Evolutionary conservation across 2,888 invertebrate genomes (phyloP).

Genomic region (Nowickia ferox): DNA sequence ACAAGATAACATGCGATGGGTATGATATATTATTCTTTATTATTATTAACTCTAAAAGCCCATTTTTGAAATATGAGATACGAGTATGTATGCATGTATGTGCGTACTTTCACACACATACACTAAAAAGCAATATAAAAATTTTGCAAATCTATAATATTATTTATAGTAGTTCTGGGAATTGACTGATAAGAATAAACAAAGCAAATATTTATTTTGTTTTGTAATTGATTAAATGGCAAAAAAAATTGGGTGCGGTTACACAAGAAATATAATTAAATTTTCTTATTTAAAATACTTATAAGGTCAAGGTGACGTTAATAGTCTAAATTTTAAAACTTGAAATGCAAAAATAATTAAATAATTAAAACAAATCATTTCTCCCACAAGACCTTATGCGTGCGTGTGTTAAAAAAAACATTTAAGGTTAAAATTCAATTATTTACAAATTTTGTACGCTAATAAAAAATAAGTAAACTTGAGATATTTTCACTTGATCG

Average conservation of each 20-base stretch:
- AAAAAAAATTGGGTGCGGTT: slow-evolving; percentile 41
- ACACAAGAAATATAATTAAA: slow-evolving; percentile 20
- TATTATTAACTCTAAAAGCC: too few relatives aligned
- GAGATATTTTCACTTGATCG: neutral
- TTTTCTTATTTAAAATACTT: neutral
- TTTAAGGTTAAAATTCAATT: slow-evolving; percentile 1
- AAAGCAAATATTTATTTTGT: slow-evolving; percentile 4
- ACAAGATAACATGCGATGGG: too few relatives aligned
- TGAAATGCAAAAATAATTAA: slow-evolving; percentile 12
- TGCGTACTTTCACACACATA: neutral
- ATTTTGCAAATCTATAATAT: slow-evolving; percentile 8
- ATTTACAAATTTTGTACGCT: neutral
- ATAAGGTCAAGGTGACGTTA: slow-evolving; percentile 7
- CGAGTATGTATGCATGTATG: too few relatives aligned
- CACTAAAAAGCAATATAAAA: neutral
- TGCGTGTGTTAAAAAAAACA: neutral
- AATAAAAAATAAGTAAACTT: neutral
- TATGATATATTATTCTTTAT: too few relatives aligned
- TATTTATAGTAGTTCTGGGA: slow-evolving; percentile 31
- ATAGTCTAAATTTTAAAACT: neutral
- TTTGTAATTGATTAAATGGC: slow-evolving; percentile 24
- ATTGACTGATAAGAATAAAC: slow-evolving; percentile 44
- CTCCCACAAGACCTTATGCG: neutral
- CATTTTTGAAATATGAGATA: too few relatives aligned
- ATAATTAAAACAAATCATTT: slow-evolving; percentile 16